Base-by-base conservation (phyloP, 2,113 vertebrate species). In the Terrapene triunguis region DNA sequence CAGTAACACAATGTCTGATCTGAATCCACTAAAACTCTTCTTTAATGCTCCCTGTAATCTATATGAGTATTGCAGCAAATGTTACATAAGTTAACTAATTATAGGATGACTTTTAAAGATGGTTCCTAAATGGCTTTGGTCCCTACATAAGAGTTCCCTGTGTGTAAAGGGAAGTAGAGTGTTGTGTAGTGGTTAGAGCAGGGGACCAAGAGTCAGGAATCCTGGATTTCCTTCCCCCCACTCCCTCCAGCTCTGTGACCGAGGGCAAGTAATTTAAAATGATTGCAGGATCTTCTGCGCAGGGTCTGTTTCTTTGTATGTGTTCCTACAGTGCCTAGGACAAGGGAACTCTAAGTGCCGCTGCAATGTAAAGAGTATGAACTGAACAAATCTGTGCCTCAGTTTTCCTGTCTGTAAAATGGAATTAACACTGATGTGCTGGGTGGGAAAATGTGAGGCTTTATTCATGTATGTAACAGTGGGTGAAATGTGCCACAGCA, bases 211-310 rank as follows among this genome's bases (percentile, higher is more conserved):
- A 42, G 42, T 11, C 59, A 82, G 82, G n/a, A 17, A 72, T 38
- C n/a, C 19, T 90, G 0, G 0, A 84, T 29, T 47, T 57, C 0
- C 35, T 3, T 3, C 29, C 48, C 32, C 59, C 48, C 59, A 72
- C 5, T 3, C 29, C 80, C 62, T 14, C 62, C 2, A 0, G 29
- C 8, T 1, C 25, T 0, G 3, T 16, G 27, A 16, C 48, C 19
- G 47, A 27, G 10, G 4, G 35, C 44, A 21, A 24, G 54, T 50
- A 17, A 62, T 78, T 47, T 44, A 17, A 8, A 57, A 32, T 5
- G 29, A 51, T 72, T 85, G 62, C 62, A n/a, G 1, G 24, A 48
- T 6, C 57, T 14, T 8, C 35, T 3, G 3, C 4, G 22, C 35
- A 57, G 54, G 72, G 78, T 72, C 80, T 1, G 2, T n/a, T 44